Evolutionary conservation across 2,113 vertebrate genomes (phyloP), one percentile per base, ranked within the genome.

Genomic region (Actenoides hombroni): DNA sequence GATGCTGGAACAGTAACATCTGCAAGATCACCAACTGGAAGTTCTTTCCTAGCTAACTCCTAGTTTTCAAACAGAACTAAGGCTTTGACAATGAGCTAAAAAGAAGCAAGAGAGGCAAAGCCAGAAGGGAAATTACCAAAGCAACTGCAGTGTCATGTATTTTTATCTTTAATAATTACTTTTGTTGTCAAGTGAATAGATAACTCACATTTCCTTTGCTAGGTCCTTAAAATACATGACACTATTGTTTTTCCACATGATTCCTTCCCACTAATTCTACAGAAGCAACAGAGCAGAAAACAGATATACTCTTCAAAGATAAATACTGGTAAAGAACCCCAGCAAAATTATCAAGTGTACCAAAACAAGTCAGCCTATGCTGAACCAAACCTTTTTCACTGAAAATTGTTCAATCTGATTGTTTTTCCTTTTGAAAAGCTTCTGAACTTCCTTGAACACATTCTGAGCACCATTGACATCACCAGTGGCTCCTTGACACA

Each of bases 361-460:
- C 37, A 53, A 86, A 91, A 70, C 31, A 85, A 71, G 46, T 35
- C 40, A 83, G 68, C 25, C 35, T 75, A 77, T 3, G 5, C 60
- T 54, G 93, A 90, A 74, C 15, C 98, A 61, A 96, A 99, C 99
- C 98, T 99, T 99, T 98, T 99, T 99, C 74, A 99, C 98, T 17
- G 99, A 99, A 97, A 99, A 99, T 92, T 99, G 99, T 86, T 99
- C 99, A 35, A 99, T 99, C 97, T 99, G 99, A 96, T 99, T 99
- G 97, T 99, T 99, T 97, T 99, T 99, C 84, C 99, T 98, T 97
- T 99, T 99, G 97, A 99, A 99, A 86, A 99, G 98, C 95, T 99
- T 99, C 97, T 99, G 99, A 60, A 99, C 99, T 48, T 99, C 99
- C 97, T 98, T 99, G 92, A 99, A 99, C 76, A 99, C 98, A 12